Evolutionary conservation across 1,140 invertebrate genomes (phyloP), one percentile per base, ranked within the genome.

Genomic region (Diuraphis noxia): DNA sequence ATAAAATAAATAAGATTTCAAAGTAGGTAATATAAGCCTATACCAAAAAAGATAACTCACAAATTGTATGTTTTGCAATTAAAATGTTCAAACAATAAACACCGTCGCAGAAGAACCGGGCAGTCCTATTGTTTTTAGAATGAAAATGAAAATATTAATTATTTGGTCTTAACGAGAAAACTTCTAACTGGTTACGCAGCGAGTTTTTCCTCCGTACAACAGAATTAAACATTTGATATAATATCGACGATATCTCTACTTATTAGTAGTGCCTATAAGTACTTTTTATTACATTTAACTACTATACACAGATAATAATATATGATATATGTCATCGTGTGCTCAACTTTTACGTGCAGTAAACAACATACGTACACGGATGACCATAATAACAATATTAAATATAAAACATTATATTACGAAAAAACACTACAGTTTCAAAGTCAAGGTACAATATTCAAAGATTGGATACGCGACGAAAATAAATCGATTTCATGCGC

Each of bases 401-500:
- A 72, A n/a, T 63, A 72, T 36, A 87, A 52, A 38, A 9, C 25
- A 84, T 49, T 36, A 40, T 40, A 86, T 52, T 86, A 88, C 10
- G 25, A 56, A 63, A 72, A 40, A 87, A 87, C 34, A 38, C 43
- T 40, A 6, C 21, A 77, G 63, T 90, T 79, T 90, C 88, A 90
- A 90, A 90, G 88, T 79, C 88, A 90, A 90, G 56, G 63, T 79
- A 46, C 43, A 36, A 77, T 34, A 90, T 41, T 63, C 49, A 56
- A 17, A 79, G 63, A 90, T 90, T 79, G 63, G 63, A 90, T 79
- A 79, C 52, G 52, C 87, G 36, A 30, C 63, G 25, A 79, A 88
- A 88, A 88, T 72, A 43, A 79, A 90, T 88, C 40, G 63, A 77
- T 90, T 88, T 72, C 40, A 79, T n/a, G 63, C n/a, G 7, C 63